phyloP scores from a whole-genome alignment of 2,113 vertebrate genomes.

The Oryzias celebensis region DNA sequence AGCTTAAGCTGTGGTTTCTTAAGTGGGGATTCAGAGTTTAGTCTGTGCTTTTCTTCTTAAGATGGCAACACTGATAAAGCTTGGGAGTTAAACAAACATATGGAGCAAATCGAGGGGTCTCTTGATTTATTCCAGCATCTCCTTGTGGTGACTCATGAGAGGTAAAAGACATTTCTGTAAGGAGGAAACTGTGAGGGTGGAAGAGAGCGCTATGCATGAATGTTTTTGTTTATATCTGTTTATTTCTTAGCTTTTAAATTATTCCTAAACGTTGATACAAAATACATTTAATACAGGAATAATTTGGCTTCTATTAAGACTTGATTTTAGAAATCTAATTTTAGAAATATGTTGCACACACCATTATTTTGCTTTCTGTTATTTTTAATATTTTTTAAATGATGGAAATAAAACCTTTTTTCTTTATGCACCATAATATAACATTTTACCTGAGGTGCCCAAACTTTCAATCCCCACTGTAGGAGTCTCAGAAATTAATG shows the following conservation, averaged over 20 bases:
- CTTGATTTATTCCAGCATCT: slow-evolving; percentile 48
- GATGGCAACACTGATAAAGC: slow-evolving; percentile 58
- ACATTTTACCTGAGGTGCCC: too few relatives aligned
- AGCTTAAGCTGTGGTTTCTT: slow-evolving; percentile 60
- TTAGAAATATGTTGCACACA: too few relatives aligned
- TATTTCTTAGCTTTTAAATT: slow-evolving; percentile 7
- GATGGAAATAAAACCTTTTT: too few relatives aligned
- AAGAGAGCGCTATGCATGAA: slow-evolving; percentile 12
- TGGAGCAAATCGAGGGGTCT: slow-evolving; percentile 56
- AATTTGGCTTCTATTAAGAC: too few relatives aligned
- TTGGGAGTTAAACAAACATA: slow-evolving; percentile 54
- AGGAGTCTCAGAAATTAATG: too few relatives aligned
- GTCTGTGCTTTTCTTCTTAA: slow-evolving; percentile 54
- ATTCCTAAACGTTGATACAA: slow-evolving; percentile 20
- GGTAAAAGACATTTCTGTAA: slow-evolving; percentile 48
- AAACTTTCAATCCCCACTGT: too few relatives aligned
- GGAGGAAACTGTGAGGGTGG: slow-evolving; percentile 23
- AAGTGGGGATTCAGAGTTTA: slow-evolving; percentile 56
- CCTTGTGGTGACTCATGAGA: slow-evolving; percentile 53
- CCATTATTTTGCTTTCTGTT: too few relatives aligned
- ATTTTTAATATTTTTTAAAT: too few relatives aligned
- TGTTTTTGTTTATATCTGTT: slow-evolving; percentile 37
- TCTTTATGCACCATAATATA: too few relatives aligned
- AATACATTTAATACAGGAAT: not conserved
- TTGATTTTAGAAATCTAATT: too few relatives aligned